Conservation (phyloP, 2,888 invertebrate genomes). For the Syrista parreyssii region DNA sequence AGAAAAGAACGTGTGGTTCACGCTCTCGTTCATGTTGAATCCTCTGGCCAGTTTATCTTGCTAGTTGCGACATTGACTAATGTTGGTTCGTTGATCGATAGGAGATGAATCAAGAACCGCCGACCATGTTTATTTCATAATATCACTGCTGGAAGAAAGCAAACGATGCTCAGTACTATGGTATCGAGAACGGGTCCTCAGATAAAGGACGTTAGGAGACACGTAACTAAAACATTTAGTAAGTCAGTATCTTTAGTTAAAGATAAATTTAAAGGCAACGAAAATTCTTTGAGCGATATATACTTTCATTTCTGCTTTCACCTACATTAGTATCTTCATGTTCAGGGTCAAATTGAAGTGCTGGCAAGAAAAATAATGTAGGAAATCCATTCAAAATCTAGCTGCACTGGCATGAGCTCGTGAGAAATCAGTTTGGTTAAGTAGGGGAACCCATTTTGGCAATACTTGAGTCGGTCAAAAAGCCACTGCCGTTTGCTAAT, state of each 20-base stretch:
- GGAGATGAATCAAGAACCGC: slow-evolving; percentile 6
- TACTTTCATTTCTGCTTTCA: neutral
- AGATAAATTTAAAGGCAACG: no score
- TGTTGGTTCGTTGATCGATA: slow-evolving; percentile 35
- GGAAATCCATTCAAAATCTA: neutral
- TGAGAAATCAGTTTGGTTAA: neutral
- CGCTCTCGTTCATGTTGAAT: slow-evolving; percentile 30
- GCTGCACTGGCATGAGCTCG: neutral
- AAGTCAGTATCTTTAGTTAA: no score
- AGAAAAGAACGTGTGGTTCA: slow-evolving; percentile 14
- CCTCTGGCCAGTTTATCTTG: slow-evolving; percentile 28
- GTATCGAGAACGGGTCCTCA: no score
- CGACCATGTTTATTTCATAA: neutral
- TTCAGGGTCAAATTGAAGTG: neutral
- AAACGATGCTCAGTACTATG: neutral
- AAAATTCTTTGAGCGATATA: neutral
- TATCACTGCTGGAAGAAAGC: neutral
- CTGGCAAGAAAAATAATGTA: neutral
- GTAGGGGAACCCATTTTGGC: neutral
- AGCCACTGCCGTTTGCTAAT: slow-evolving; percentile 18
- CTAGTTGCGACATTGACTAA: slow-evolving; percentile 34
- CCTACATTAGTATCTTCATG: neutral
- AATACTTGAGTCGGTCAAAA: slow-evolving; percentile 26
- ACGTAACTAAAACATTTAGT: no score
- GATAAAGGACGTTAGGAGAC: no score